Base-by-base conservation (phyloP, 2,888 invertebrate genomes). In the Dimorphilus gyrociliatus region DNA sequence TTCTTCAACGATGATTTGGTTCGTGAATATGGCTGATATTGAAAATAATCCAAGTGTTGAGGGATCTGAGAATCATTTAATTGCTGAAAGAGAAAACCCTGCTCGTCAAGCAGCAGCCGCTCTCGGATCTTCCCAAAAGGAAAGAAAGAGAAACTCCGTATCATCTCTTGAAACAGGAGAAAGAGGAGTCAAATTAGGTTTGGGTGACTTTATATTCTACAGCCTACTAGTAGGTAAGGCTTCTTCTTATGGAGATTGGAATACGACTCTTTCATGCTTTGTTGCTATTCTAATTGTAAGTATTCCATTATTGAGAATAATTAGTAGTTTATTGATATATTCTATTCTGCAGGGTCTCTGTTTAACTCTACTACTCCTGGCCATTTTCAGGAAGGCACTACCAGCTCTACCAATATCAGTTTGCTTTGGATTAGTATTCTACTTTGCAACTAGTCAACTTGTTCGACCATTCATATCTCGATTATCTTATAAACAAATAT, bases 161-260 rank as follows among this genome's bases (percentile, higher is more conserved):
- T n/a, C n/a, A n/a, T n/a, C n/a, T n/a, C n/a, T n/a, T n/a, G n/a
- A n/a, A n/a, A n/a, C n/a, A n/a, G n/a, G n/a, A n/a, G n/a, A n/a
- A 27, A 25, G 18, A 14, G 88, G 88, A 13, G 82, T 90, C 3
- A 92, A 92, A 62, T 69, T 92, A 4, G 92, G 92, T 4, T 67
- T 92, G 15, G 92, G 92, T 2, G 92, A 92, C 64, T 92, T 92
- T 58, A 92, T 92, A 47, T 92, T 92, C 68, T 92, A 92, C 68
- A 86, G 86, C 50, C 88, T 92, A 30, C 66, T 92, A 33, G 90
- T 92, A 3, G 92, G 92, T 23, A 92, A 92, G 65, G 90, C 88
- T 3, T 88, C 88, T n/a, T 84, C 85, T 5, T 86, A 86, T 58
- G 88, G 88, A 21, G 92, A 92, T 63, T 92, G 92, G 92, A 92